A percentile compares a stretch with the other conserved stretches of the same genome.
Conservation (phyloP, 2,797 vertebrate species). For the Sylvia borin region DNA sequence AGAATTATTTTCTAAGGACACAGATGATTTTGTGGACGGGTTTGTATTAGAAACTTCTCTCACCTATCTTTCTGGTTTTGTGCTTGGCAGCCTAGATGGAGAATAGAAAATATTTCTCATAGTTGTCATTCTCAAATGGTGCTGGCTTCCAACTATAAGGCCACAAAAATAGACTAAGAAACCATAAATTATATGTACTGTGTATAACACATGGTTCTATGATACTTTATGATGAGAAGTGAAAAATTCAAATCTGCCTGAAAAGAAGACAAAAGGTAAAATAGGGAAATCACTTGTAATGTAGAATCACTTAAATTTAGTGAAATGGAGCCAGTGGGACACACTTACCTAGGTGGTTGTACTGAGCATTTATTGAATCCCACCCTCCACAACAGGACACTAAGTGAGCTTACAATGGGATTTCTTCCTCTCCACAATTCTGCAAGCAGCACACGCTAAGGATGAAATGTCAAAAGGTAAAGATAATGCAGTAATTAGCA, state of each 20-base stretch:
- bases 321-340: background rate
- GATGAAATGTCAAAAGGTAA: background rate
- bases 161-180: background rate
- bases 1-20: background rate
- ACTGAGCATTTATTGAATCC: background rate
- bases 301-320: background rate
- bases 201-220: background rate
- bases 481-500: background rate
- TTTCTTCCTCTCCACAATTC: background rate
- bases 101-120: slow-evolving; percentile 1
- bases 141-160: background rate
- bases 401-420: background rate
- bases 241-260: background rate
- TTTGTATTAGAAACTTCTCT: background rate
- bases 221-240: background rate
- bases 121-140: background rate
- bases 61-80: background rate
- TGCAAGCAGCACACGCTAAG: background rate
- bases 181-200: background rate
- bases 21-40: background rate
- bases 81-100: background rate
- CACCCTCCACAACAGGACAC: background rate
- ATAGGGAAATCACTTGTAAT: background rate
- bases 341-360: background rate
- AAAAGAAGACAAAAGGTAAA: background rate